Evolutionary conservation across 2,797 vertebrate genomes (phyloP).

Genomic region (Rhinophrynus dorsalis): DNA sequence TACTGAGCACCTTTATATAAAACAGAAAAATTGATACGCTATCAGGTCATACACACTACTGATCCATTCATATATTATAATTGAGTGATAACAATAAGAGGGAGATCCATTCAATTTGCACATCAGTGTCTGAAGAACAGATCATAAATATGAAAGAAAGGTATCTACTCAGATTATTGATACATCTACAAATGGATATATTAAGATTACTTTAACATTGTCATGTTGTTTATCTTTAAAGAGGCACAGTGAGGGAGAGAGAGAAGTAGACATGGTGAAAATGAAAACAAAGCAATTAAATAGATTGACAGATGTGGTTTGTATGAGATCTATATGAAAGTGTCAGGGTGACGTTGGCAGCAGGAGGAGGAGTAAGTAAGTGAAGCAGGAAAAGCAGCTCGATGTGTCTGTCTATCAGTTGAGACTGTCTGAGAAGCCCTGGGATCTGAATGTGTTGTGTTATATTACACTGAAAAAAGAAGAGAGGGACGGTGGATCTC

Average conservation of each 20-base stretch:
- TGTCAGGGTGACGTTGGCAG: conserved; percentile 96
- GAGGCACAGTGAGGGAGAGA: conserved; percentile 50
- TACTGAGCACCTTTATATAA: no score
- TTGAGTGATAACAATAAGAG: no score
- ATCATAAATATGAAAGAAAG: conserved; percentile 1
- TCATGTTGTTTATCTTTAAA: conserved; percentile 72
- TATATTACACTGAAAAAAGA: conserved; percentile 84
- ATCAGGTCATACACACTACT: no score
- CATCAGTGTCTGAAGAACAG: neutral
- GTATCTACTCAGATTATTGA: conserved; percentile 9
- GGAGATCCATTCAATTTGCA: neutral
- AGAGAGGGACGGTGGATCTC: conserved; percentile 77
- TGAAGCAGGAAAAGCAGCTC: conserved; percentile 94
- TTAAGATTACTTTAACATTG: conserved; percentile 71
- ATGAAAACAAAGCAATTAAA: conserved; percentile 96
- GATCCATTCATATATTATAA: no score
- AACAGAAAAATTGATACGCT: no score
- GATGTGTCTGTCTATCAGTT: conserved; percentile 99
- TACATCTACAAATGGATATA: conserved; percentile 50
- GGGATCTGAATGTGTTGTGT: conserved; percentile 89
- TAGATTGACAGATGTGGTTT: conserved; percentile 98
- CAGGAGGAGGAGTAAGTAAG: conserved; percentile 92
- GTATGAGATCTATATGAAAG: conserved; percentile 84
- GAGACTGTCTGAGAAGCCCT: conserved; percentile 95
- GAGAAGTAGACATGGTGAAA: conserved; percentile 43